A percentile compares a stretch with the other conserved stretches of the same genome.
These are phyloP conservation scores for Spicauda simplicius DNA, from an alignment of 2,888 invertebrate species.

Conservation along the genomic window DNA sequence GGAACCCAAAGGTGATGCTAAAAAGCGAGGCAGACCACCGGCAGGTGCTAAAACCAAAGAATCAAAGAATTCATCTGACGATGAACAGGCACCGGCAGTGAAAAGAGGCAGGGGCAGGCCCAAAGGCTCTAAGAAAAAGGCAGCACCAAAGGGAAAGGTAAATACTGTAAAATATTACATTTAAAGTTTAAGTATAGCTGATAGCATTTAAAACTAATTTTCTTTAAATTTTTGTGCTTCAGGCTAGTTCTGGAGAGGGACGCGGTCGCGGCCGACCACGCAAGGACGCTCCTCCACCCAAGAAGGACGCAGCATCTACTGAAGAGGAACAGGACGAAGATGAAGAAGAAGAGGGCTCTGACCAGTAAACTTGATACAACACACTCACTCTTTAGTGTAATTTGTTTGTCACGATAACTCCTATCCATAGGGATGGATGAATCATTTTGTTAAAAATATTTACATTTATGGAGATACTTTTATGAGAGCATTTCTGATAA, in stretches of 20 bases:
- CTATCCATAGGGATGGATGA: conserved; percentile 53
- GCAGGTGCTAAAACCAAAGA: conserved; percentile 77
- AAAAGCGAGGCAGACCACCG: conserved; percentile 78
- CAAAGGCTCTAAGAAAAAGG: conserved; percentile 83
- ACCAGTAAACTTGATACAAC: conserved; percentile 73
- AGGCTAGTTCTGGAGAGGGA: conserved; percentile 72
- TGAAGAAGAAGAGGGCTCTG: conserved; percentile 81
- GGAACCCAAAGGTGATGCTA: conserved; percentile 79
- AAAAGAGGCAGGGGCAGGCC: conserved; percentile 84
- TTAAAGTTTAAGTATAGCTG: background rate
- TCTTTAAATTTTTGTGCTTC: conserved; percentile 25
- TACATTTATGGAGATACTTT: conserved; percentile 52
- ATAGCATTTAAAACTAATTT: background rate
- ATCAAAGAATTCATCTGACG: conserved; percentile 81
- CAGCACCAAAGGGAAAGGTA: conserved; percentile 75
- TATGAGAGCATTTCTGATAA: conserved; percentile 44
- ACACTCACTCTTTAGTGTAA: conserved; percentile 75
- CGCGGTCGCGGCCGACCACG: conserved; percentile 79
- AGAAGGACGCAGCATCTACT: conserved; percentile 77
- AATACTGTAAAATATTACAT: background rate
- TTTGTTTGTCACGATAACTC: conserved; percentile 79
- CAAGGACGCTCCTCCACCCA: conserved; percentile 78
- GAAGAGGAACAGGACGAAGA: conserved; percentile 82
- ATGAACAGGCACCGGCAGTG: conserved; percentile 81
- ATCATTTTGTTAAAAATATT: conserved; percentile 54